A percentile compares a stretch with the other conserved stretches of the same genome.
phyloP scores from a whole-genome alignment of 23 tunicate genomes.

The Botrylloides violaceus region DNA sequence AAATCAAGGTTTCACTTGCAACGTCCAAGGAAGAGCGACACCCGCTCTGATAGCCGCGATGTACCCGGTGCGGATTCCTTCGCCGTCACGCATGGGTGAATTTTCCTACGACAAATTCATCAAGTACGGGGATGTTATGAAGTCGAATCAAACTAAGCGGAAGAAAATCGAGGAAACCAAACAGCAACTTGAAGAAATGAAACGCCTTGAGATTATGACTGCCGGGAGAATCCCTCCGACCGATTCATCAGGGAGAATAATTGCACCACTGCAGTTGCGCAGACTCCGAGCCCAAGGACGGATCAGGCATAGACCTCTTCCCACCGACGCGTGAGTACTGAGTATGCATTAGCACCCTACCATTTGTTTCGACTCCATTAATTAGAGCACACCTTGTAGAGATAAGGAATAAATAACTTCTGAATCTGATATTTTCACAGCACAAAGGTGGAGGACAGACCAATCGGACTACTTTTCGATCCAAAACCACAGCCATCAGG shows the following conservation, averaged over 20 bases:
- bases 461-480: slow-evolving; percentile 3
- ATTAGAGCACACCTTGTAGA: too few relatives aligned
- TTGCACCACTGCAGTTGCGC: slow-evolving; percentile 54
- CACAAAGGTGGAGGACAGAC: neutral
- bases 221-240: slow-evolving; percentile 83
- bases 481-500: slow-evolving; percentile 9
- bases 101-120: slow-evolving; percentile 72
- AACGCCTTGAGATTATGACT: slow-evolving; percentile 32
- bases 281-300: slow-evolving; percentile 75
- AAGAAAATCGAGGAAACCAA: slow-evolving; percentile 66
- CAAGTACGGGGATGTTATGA: slow-evolving; percentile 63
- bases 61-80: slow-evolving; percentile 78
- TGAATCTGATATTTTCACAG: too few relatives aligned
- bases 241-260: slow-evolving; percentile 52
- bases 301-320: slow-evolving; percentile 55
- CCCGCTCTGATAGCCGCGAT: slow-evolving; percentile 61
- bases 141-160: slow-evolving; percentile 33
- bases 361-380: too few relatives aligned
- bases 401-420: too few relatives aligned
- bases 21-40: slow-evolving; percentile 23
- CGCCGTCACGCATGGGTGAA: slow-evolving; percentile 85
- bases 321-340: slow-evolving; percentile 26
- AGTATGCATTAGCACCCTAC: too few relatives aligned
- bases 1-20: slow-evolving; percentile 19
- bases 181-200: slow-evolving; percentile 63